A percentile compares a stretch with the other conserved stretches of the same genome.
Evolutionary conservation across 2,888 invertebrate genomes (phyloP).

Genomic region (Cacoxenus indagator): DNA sequence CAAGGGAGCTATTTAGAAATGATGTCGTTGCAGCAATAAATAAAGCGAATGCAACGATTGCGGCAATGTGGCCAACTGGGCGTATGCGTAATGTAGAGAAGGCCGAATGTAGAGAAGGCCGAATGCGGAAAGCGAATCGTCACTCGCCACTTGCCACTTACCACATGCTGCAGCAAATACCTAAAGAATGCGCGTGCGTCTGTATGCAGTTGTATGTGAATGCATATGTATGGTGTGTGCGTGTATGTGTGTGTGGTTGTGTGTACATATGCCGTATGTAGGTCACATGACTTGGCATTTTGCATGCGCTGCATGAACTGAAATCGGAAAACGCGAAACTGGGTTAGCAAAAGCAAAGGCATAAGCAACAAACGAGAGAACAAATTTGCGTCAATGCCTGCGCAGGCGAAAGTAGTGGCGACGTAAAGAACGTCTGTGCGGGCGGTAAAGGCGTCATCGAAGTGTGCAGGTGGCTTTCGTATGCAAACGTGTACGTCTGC

Average conservation of each 20-base stretch:
- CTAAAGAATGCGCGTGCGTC: background rate
- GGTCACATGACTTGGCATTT: background rate
- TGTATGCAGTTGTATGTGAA: background rate
- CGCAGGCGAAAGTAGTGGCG: background rate
- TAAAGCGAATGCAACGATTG: background rate
- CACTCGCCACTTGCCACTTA: background rate
- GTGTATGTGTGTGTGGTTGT: background rate
- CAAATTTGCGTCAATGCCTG: background rate
- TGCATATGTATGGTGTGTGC: background rate
- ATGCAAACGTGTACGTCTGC: too few species aligned
- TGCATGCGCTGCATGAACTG: background rate
- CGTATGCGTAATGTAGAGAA: conserved; percentile 46
- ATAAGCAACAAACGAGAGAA: background rate
- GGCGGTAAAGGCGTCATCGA: too few species aligned
- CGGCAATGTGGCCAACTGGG: conserved; percentile 31
- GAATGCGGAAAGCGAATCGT: conserved; percentile 25
- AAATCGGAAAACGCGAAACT: background rate
- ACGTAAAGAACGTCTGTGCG: too few species aligned
- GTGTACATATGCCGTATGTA: too few species aligned
- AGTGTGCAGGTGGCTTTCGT: background rate
- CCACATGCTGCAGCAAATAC: background rate
- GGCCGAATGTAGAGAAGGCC: conserved; percentile 26
- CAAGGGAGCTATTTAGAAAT: conserved; percentile 19
- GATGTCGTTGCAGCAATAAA: conserved; percentile 15
- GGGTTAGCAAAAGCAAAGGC: background rate